These are phyloP conservation scores for Orthosia incerta DNA, from an alignment of 2,888 invertebrate genomes.

Conservation along the genomic window DNA sequence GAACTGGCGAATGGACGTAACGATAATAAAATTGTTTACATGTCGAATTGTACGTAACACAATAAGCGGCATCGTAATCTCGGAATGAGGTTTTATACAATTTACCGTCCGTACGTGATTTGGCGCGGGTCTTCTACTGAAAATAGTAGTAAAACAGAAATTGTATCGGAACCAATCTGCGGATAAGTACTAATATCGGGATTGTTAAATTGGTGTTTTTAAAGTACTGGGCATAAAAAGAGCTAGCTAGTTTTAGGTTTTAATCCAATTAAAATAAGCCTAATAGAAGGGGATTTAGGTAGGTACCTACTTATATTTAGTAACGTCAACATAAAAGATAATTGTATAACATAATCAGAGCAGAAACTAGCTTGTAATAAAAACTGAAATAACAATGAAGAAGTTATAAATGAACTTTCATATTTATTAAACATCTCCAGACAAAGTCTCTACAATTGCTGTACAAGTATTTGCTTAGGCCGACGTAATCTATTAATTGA, in stretches of 20 bases:
- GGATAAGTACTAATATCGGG: conserved; percentile 49
- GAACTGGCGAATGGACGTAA: conserved; percentile 64
- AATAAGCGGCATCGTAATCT: conserved; percentile 80
- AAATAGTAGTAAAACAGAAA: conserved; percentile 76
- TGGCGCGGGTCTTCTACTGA: conserved; percentile 74
- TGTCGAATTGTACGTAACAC: conserved; percentile 76
- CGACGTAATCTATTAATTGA: conserved; percentile 56
- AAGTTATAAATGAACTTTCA: conserved; percentile 1
- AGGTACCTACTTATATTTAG: background rate
- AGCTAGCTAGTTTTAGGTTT: conserved; percentile 1
- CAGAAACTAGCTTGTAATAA: background rate
- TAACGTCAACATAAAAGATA: background rate
- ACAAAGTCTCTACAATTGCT: conserved; percentile 16
- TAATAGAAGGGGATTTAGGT: background rate
- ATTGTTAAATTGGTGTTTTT: conserved; percentile 31
- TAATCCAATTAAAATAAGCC: background rate
- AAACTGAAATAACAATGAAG: background rate
- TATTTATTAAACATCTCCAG: background rate
- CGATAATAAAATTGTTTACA: conserved; percentile 81
- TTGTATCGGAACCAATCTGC: conserved; percentile 64
- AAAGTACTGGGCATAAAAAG: conserved; percentile 13
- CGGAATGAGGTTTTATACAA: conserved; percentile 83
- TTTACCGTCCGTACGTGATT: conserved; percentile 84
- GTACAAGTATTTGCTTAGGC: conserved; percentile 50
- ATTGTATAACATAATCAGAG: background rate